Evolutionary conservation across 2,888 invertebrate genomes (phyloP).

Genomic region (Caenorhabditis angaria): DNA sequence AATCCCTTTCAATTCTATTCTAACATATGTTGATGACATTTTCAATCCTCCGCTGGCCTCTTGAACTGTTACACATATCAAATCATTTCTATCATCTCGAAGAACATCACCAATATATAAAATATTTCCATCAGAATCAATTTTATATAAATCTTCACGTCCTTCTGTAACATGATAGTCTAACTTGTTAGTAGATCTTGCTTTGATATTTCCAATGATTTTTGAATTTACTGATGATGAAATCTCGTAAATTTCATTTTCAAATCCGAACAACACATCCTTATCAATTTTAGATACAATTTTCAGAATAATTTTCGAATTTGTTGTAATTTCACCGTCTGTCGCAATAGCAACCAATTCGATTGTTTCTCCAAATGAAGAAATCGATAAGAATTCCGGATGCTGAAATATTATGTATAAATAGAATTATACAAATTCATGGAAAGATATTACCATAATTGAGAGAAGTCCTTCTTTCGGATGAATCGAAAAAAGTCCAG

Average conservation of each 20-base stretch:
- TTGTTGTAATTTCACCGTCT: conserved; percentile 20
- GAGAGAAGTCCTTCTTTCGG: conserved; percentile 50
- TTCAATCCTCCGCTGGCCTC: conserved; percentile 25
- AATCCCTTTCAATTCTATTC: conserved; percentile 25
- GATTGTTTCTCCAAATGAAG: conserved; percentile 35
- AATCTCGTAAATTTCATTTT: conserved; percentile 22
- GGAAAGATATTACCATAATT: conserved; percentile 33
- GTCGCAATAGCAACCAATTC: conserved; percentile 44
- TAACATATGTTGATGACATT: conserved; percentile 22
- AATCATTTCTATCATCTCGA: conserved; percentile 21
- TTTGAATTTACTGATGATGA: conserved; percentile 7
- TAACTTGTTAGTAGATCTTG: conserved; percentile 14
- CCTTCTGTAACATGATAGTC: conserved; percentile 36
- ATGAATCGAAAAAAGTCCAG: conserved; percentile 51
- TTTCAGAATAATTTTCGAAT: conserved; percentile 21
- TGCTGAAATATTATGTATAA: conserved; percentile 38
- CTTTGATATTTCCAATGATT: conserved; percentile 21
- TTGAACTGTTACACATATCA: conserved; percentile 31
- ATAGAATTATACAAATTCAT: too few relatives aligned
- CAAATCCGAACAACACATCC: conserved; percentile 34
- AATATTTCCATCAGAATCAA: conserved; percentile 26
- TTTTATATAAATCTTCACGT: conserved; percentile 25
- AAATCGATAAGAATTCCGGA: conserved; percentile 44
- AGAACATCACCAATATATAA: conserved; percentile 24
- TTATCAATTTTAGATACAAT: conserved; percentile 23